These are phyloP conservation scores for Lycaena phlaeas DNA, from an alignment of 2,888 invertebrate genomes.

Conservation along the genomic window DNA sequence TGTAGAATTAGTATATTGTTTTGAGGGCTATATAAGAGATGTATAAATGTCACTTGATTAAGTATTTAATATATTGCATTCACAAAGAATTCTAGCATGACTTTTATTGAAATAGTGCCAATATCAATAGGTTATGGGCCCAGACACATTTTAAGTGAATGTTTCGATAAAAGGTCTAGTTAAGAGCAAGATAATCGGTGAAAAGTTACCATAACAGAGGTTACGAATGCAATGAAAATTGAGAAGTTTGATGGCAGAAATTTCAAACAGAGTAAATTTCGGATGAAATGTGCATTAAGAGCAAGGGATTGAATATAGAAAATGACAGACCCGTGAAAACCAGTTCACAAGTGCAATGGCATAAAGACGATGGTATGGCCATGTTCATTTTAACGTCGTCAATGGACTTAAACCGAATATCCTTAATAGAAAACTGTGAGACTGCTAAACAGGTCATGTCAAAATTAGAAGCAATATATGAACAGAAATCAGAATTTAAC, in stretches of 20 bases:
- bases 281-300: background rate
- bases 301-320: background rate
- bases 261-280: slow-evolving; percentile 9
- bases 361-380: background rate
- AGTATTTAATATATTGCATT: too few species aligned
- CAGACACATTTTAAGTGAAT: background rate
- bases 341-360: background rate
- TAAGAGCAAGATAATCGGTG: background rate
- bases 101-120: too few species aligned
- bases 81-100: too few species aligned
- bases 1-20: too few species aligned
- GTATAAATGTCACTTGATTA: too few species aligned
- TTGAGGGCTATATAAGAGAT: too few species aligned
- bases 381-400: slow-evolving; percentile 4
- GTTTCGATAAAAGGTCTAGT: background rate
- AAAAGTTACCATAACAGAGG: background rate
- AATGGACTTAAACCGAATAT: slow-evolving; percentile 2
- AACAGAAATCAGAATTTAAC: background rate
- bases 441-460: background rate
- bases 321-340: background rate
- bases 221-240: too few species aligned
- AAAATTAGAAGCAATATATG: background rate
- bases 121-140: background rate
- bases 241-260: too few species aligned
- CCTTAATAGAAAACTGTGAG: background rate